Evolutionary conservation across 2,797 vertebrate species (phyloP).

Genomic region (Coreius guichenoti): DNA sequence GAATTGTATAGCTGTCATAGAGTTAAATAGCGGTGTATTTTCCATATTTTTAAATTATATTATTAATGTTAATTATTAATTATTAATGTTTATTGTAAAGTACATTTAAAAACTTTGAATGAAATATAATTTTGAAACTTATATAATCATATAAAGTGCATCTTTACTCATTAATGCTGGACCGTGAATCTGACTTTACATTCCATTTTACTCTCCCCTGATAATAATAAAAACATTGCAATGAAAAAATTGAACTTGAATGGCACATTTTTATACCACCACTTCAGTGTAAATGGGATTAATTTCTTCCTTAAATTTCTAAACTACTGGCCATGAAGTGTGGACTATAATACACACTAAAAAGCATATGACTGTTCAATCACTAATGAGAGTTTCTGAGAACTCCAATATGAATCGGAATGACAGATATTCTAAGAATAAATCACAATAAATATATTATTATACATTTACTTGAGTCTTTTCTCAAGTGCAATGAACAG

Average conservation of each 20-base stretch:
- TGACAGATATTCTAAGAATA: conserved; percentile 38
- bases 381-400: background rate
- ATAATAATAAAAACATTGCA: background rate
- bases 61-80: too few species aligned
- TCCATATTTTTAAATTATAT: background rate
- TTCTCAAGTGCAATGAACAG: conserved; percentile 38
- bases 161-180: background rate
- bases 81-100: background rate
- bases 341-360: background rate
- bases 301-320: background rate
- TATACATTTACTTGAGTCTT: conserved; percentile 29
- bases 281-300: background rate
- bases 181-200: background rate
- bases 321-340: background rate
- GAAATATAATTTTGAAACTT: background rate
- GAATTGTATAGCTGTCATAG: background rate
- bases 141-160: too few species aligned
- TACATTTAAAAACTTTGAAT: background rate
- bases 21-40: background rate
- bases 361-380: background rate
- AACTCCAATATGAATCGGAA: conserved; percentile 38
- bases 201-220: background rate
- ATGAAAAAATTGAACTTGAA: background rate
- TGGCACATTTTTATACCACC: background rate
- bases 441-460: conserved; percentile 42